phyloP scores from a whole-genome alignment of 2,797 vertebrate species.

The Notolepis coatsorum region DNA sequence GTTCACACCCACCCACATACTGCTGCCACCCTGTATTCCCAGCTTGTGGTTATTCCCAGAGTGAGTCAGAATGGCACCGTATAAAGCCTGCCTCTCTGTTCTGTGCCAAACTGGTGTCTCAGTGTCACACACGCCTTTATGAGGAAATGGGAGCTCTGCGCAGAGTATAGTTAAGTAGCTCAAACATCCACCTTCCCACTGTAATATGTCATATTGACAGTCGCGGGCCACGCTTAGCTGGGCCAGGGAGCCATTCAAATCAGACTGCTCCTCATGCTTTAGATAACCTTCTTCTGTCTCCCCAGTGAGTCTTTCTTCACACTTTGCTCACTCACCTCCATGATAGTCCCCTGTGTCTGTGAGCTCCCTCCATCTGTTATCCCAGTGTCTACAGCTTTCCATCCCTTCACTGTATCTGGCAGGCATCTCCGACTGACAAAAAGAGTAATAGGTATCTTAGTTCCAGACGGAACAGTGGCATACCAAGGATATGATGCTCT shows the following conservation, averaged over 20 bases:
- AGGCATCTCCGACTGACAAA: slow-evolving; percentile 45
- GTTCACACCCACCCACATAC: slow-evolving; percentile 73
- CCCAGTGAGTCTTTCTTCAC: slow-evolving; percentile 66
- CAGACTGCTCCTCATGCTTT: slow-evolving; percentile 48
- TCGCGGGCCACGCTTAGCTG: slow-evolving; percentile 26
- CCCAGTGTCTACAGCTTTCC: slow-evolving; percentile 50
- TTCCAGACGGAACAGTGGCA: slow-evolving; percentile 13
- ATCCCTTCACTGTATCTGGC: slow-evolving; percentile 44
- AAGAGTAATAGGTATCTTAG: slow-evolving; percentile 30
- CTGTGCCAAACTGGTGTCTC: slow-evolving; percentile 70
- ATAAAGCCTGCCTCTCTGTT: slow-evolving; percentile 64
- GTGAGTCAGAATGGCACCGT: slow-evolving; percentile 68
- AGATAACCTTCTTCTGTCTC: slow-evolving; percentile 63
- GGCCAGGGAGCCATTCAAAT: slow-evolving; percentile 44
- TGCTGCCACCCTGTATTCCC: slow-evolving; percentile 75
- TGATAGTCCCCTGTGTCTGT: slow-evolving; percentile 62
- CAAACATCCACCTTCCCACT: slow-evolving; percentile 7
- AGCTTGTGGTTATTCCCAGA: slow-evolving; percentile 73
- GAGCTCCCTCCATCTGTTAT: slow-evolving; percentile 75
- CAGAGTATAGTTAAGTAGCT: slow-evolving; percentile 23
- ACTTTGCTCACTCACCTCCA: slow-evolving; percentile 57
- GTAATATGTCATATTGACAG: slow-evolving; percentile 57
- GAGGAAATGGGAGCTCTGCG: slow-evolving; percentile 16
- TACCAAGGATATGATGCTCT: not conserved
- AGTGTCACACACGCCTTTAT: slow-evolving; percentile 40